Evolutionary conservation across 53 echinoderm and acorn worm species (phyloP).

Genomic region (Astropecten irregularis): DNA sequence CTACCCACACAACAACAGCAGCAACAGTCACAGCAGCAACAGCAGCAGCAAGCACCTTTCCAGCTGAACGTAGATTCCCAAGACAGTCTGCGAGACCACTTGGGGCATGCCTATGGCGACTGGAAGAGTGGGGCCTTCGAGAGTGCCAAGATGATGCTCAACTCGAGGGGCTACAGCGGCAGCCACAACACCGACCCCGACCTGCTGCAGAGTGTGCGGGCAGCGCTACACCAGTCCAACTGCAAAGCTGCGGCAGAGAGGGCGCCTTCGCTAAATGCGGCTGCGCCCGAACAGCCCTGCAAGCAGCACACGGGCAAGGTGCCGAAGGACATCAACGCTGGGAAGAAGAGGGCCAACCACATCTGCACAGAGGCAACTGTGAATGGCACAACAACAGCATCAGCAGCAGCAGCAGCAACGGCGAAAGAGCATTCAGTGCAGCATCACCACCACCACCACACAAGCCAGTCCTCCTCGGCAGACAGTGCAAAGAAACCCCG

Average conservation of each 20-base stretch:
- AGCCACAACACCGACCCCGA: constrained; percentile 87
- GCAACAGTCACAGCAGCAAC: constrained; percentile 41
- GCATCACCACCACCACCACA: constrained; percentile 17
- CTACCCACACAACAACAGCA: constrained; percentile 51
- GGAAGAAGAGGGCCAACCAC: constrained; percentile 62
- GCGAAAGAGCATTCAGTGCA: constrained; percentile 12
- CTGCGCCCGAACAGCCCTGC: constrained; percentile 41
- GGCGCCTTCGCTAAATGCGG: constrained; percentile 29
- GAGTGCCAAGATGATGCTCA: constrained; percentile 93
- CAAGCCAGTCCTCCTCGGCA: constrained; percentile 18
- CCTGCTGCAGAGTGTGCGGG: constrained; percentile 90
- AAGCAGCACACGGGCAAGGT: constrained; percentile 62
- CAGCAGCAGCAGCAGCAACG: constrained; percentile 36
- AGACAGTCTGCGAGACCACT: constrained; percentile 19
- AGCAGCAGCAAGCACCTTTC: constrained; percentile 60
- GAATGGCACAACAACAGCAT: constrained; percentile 53
- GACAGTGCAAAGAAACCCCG: constrained; percentile 55
- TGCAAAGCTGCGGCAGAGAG: constrained; percentile 63
- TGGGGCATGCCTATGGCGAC: constrained; percentile 67
- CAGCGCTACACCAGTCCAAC: constrained; percentile 86
- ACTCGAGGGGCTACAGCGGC: constrained; percentile 60
- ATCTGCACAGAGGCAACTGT: constrained; percentile 52
- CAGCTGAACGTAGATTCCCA: constrained; percentile 61
- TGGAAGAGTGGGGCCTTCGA: constrained; percentile 92
- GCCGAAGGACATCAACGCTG: constrained; percentile 51